phyloP scores from a whole-genome alignment of 1,140 invertebrate genomes.

The Drosophila insularis region DNA sequence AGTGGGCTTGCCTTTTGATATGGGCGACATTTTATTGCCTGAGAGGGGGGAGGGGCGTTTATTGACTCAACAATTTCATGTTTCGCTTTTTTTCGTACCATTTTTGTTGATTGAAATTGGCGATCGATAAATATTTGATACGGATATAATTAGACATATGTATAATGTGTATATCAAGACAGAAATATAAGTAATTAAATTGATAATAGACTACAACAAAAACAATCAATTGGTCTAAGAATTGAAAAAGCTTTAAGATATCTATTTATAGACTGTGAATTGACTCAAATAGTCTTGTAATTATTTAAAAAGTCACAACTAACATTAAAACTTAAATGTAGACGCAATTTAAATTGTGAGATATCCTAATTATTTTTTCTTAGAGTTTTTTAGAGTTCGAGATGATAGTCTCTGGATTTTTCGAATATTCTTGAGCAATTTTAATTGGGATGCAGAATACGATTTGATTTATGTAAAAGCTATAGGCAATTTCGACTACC shows the following conservation, averaged over 20 bases:
- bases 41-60: conserved; percentile 43
- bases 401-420: too few species aligned
- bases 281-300: not conserved
- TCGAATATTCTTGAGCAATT: too few species aligned
- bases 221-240: not conserved
- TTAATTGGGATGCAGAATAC: too few species aligned
- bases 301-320: too few species aligned
- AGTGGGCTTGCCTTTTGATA: conserved; percentile 31
- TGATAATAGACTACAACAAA: not conserved
- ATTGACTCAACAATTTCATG: conserved; percentile 61
- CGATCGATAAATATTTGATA: conserved; percentile 37
- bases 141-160: conserved; percentile 23
- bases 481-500: too few species aligned
- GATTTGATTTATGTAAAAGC: too few species aligned
- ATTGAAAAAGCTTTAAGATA: not conserved
- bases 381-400: too few species aligned
- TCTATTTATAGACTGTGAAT: conserved; percentile 1
- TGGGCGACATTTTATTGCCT: conserved; percentile 44
- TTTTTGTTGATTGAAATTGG: conserved; percentile 51
- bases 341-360: too few species aligned
- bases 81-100: conserved; percentile 16
- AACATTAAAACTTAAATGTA: too few species aligned
- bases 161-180: not conserved
- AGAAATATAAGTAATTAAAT: conserved; percentile 1
- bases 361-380: too few species aligned